Evolutionary conservation across 2,797 vertebrate genomes (phyloP).

Genomic region (Myoxocephalus aenaeus): DNA sequence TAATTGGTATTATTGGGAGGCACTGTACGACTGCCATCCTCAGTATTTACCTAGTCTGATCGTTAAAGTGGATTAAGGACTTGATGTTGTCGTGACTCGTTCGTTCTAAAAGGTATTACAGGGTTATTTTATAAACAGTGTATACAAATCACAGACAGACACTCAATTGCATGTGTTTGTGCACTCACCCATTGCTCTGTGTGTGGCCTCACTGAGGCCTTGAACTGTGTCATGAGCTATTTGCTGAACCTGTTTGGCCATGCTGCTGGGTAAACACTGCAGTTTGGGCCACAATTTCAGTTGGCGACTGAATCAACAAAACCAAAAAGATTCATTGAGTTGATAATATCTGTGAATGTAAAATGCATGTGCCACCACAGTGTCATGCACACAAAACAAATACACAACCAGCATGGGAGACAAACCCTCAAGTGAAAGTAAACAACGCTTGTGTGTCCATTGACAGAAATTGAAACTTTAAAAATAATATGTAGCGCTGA

Average conservation of each 20-base stretch:
- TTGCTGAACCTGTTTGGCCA: conserved; percentile 52
- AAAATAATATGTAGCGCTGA: not conserved
- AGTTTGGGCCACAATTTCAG: conserved; percentile 51
- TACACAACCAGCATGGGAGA: not conserved
- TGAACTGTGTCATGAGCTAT: conserved; percentile 44
- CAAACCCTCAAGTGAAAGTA: not conserved
- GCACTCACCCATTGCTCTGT: not conserved
- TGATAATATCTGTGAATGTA: not conserved
- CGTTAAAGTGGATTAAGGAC: not conserved
- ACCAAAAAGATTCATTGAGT: not conserved
- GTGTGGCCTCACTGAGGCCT: conserved; percentile 19
- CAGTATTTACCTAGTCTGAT: not conserved
- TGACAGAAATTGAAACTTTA: not conserved
- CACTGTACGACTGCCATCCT: not conserved
- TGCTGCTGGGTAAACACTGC: conserved; percentile 46
- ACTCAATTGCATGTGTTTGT: not conserved
- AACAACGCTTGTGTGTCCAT: not conserved
- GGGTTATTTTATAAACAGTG: not conserved
- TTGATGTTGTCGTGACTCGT: not conserved
- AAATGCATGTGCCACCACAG: not conserved
- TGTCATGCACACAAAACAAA: not conserved
- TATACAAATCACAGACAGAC: not conserved
- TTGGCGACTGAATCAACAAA: not conserved
- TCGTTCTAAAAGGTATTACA: not conserved
- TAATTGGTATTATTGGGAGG: not conserved